Evolutionary conservation across 2,113 vertebrate genomes (phyloP).

Genomic region (Promerops cafer): DNA sequence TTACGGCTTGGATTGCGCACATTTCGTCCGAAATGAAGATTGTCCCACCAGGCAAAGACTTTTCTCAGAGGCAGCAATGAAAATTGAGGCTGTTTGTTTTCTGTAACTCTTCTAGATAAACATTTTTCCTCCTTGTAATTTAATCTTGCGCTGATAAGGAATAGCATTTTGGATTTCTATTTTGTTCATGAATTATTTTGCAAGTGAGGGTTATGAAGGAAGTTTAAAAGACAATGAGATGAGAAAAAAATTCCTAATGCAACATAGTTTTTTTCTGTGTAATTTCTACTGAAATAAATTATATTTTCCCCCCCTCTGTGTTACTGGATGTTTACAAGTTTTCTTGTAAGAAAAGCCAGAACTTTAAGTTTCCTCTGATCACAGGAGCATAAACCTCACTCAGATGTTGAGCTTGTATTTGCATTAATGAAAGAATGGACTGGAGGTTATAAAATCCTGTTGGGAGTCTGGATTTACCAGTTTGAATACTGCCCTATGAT

Average conservation of each 20-base stretch:
- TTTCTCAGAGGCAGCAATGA: background rate
- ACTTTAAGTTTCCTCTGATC: background rate
- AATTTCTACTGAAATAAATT: background rate
- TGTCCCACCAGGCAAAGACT: background rate
- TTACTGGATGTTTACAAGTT: background rate
- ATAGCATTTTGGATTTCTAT: background rate
- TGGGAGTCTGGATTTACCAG: background rate
- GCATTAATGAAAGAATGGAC: background rate
- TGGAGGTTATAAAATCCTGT: background rate
- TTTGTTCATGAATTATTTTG: background rate
- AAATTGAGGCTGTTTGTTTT: background rate
- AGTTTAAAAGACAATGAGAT: background rate
- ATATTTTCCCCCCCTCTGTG: rapidly evolving
- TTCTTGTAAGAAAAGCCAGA: background rate
- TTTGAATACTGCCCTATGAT: background rate
- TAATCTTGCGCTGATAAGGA: background rate
- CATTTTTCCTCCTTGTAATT: background rate
- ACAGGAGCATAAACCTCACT: background rate
- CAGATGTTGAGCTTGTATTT: background rate
- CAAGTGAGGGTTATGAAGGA: background rate
- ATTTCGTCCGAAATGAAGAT: background rate
- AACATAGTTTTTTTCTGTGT: background rate
- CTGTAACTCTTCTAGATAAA: background rate
- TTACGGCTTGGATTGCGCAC: background rate
- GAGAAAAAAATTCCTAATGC: background rate